Evolutionary conservation across 2,797 vertebrate genomes (phyloP).

Genomic region (Syngnathus rostellatus): DNA sequence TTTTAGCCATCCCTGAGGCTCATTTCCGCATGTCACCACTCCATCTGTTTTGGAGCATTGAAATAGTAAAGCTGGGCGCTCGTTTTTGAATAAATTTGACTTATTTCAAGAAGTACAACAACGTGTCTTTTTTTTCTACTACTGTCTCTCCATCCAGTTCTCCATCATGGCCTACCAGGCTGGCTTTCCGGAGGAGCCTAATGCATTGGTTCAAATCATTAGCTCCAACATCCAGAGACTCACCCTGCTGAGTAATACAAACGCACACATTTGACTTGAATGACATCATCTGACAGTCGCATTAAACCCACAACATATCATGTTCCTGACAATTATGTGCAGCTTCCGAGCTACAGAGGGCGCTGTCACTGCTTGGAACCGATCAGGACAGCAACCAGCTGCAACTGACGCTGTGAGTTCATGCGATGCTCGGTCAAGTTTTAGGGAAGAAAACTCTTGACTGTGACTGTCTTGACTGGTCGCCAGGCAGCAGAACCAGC

Average conservation of each 20-base stretch:
- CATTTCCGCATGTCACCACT: background rate
- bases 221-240: slow-evolving; percentile 71
- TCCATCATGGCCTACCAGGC: slow-evolving; percentile 63
- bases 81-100: background rate
- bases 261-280: slow-evolving; percentile 5
- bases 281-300: no score
- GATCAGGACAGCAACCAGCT: slow-evolving; percentile 80
- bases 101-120: background rate
- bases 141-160: slow-evolving; percentile 27
- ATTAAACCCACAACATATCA: slow-evolving; percentile 6
- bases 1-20: background rate
- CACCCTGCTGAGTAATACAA: slow-evolving; percentile 65
- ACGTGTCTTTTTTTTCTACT: background rate
- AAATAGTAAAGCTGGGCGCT: background rate
- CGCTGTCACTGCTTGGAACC: slow-evolving; percentile 80
- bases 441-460: no score
- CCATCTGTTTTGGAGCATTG: background rate
- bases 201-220: slow-evolving; percentile 61
- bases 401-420: slow-evolving; percentile 83
- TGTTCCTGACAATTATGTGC: slow-evolving; percentile 14
- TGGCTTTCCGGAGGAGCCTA: slow-evolving; percentile 55
- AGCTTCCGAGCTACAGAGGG: slow-evolving; percentile 89
- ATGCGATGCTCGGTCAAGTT: background rate
- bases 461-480: slow-evolving; percentile 21
- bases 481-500: slow-evolving; percentile 86